Evolutionary conservation across 2,113 vertebrate species (phyloP), one percentile per base, ranked within the genome.

Genomic region (Hystrix brachyura): DNA sequence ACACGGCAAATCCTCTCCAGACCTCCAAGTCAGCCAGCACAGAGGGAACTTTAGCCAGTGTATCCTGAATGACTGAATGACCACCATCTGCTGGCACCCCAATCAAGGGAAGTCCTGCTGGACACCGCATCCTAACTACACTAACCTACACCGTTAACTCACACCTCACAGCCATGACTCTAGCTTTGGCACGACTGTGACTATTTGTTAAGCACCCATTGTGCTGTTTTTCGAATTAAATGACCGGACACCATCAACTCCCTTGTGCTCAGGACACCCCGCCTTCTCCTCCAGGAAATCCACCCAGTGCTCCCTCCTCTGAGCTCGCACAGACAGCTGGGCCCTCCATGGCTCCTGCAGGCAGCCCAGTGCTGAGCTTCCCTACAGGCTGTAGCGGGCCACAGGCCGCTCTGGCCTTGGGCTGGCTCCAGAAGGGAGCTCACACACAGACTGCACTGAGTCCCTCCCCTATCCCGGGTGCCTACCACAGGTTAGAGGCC

Each of bases 231-330:
- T 57, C 57, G 46, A 23, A 80, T 32, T 72, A 29, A 83, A 57
- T 51, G 57, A 93, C 51, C 53, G 0, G 48, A 91, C 12, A 84
- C 62, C 25, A 76, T 78, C 17, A 57, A 59, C 57, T 85, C 19
- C n/a, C 13, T 1, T 86, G 27, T 83, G 57, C 72, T 93, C 55
- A 83, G 51, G 69, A 93, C 79, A 91, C 0, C 2, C 81, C 76
- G 21, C 89, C 79, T 79, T 53, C n/a, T 86, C 85, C 71, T 78
- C 55, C 72, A 94, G 79, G 67, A 97, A 94, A 80, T 57, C 86
- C 34, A 69, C 51, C 53, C 38, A 55, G 4, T 14, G 48, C 12
- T 71, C 87, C 79, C 32, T 90, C 59, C 29, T 83, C 82, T 38
- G n/a, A 83, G 69, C 13, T 78, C 72, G 84, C 64, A 92, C 8